Percentiles rank a stretch among this genome's conserved stretches.
phyloP scores from a whole-genome alignment of 2,113 vertebrate species.

The Formicarius rufipectus region DNA sequence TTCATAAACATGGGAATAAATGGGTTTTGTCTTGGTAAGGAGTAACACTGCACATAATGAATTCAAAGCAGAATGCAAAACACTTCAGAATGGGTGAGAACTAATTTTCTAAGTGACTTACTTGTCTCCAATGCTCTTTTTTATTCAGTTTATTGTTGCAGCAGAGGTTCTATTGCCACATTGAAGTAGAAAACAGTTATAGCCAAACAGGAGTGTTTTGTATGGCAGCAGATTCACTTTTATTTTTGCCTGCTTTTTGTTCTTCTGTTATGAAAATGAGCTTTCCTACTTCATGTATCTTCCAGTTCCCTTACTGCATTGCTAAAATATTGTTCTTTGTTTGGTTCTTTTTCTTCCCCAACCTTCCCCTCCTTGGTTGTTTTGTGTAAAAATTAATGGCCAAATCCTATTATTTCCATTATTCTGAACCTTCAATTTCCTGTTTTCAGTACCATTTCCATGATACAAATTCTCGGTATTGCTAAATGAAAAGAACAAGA shows the following conservation, averaged over 20 bases:
- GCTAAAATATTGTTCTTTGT: background rate
- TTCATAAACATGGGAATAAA: conserved; percentile 8
- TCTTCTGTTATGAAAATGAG: background rate
- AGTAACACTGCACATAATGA: background rate
- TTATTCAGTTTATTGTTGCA: background rate
- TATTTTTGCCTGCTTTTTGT: background rate
- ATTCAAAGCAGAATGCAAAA: conserved; percentile 3
- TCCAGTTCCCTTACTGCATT: background rate
- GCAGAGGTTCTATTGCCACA: background rate
- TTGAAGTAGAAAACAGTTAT: background rate
- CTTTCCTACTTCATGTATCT: background rate
- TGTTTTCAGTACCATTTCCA: background rate
- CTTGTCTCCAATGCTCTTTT: background rate
- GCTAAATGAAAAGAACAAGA: background rate
- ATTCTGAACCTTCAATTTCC: background rate
- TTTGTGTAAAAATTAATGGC: background rate
- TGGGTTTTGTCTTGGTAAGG: background rate
- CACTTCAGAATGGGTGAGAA: background rate
- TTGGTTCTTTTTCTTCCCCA: background rate
- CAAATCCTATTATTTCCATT: background rate
- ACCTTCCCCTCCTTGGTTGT: background rate
- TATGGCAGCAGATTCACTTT: background rate
- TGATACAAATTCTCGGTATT: background rate
- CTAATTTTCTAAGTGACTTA: conserved; percentile 44
- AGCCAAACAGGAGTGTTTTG: background rate